phyloP scores from a whole-genome alignment of 2,888 invertebrate genomes.

The Amphipyra berbera region DNA sequence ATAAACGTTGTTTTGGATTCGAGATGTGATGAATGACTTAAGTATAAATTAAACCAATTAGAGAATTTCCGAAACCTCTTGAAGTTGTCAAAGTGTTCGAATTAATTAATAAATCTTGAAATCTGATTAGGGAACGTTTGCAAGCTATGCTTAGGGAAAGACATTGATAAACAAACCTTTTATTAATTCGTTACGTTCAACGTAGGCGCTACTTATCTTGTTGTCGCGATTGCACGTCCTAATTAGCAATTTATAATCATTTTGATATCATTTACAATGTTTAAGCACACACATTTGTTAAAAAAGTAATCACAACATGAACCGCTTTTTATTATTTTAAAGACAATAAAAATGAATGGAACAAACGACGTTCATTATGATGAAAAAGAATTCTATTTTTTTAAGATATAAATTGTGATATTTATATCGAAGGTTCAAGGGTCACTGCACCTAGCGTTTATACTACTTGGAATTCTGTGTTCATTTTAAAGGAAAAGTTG shows the following conservation, averaged over 20 bases:
- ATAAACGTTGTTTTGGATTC: conserved; percentile 70
- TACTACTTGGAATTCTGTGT: conserved; percentile 9
- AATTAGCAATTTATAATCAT: conserved; percentile 42
- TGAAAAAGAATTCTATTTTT: conserved; percentile 10
- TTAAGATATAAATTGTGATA: conserved; percentile 1
- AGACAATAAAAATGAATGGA: conserved; percentile 15
- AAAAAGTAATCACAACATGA: conserved; percentile 23
- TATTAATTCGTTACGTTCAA: conserved; percentile 42
- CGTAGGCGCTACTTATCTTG: conserved; percentile 31
- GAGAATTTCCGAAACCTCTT: conserved; percentile 68
- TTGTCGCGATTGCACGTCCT: conserved; percentile 21
- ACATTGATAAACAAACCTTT: conserved; percentile 44
- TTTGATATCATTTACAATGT: conserved; percentile 21
- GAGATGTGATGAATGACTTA: conserved; percentile 75
- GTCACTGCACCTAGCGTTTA: conserved; percentile 11
- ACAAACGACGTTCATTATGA: conserved; percentile 22
- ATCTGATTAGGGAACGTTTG: conserved; percentile 57
- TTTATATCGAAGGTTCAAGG: conserved; percentile 2
- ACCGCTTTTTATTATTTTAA: conserved; percentile 8
- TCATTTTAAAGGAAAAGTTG: too few relatives aligned
- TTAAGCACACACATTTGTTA: conserved; percentile 10
- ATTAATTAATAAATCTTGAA: conserved; percentile 70
- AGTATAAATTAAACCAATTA: conserved; percentile 80
- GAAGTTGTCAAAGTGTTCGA: conserved; percentile 71
- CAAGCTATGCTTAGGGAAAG: conserved; percentile 28